Conservation (phyloP, 2,888 invertebrate genomes). For the Andrena chrysosceles region DNA sequence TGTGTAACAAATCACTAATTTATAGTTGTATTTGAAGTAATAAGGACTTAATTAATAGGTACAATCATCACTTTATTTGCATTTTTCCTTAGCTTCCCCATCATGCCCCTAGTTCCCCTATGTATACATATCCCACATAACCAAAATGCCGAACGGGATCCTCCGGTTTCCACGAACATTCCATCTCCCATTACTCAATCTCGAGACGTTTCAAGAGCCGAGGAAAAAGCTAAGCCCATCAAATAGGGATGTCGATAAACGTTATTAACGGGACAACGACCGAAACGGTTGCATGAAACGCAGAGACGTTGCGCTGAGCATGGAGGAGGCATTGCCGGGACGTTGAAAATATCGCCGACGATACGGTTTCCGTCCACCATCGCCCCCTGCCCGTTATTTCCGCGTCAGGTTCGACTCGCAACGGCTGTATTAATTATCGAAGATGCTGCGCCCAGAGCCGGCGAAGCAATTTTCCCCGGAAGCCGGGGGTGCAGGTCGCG, state of each 20-base stretch:
- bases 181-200: slow-evolving; percentile 17
- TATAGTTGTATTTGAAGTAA: no score
- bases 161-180: neutral
- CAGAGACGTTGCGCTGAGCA: neutral
- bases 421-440: slow-evolving; percentile 69
- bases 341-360: slow-evolving; percentile 45
- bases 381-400: slow-evolving; percentile 56
- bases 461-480: slow-evolving; percentile 62
- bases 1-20: no score
- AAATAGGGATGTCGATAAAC: slow-evolving; percentile 11
- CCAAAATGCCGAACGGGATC: neutral
- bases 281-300: slow-evolving; percentile 11
- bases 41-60: no score
- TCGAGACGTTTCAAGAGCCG: neutral
- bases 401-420: slow-evolving; percentile 56
- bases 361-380: slow-evolving; percentile 34
- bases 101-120: no score
- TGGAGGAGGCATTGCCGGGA: neutral
- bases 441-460: slow-evolving; percentile 54
- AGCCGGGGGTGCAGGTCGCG: slow-evolving; percentile 16
- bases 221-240: neutral
- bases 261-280: slow-evolving; percentile 9
- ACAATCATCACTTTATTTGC: no score
- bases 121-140: neutral
- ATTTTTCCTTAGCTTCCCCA: no score